Evolutionary conservation across 2,113 vertebrate species (phyloP).

Genomic region (Galemys pyrenaicus): DNA sequence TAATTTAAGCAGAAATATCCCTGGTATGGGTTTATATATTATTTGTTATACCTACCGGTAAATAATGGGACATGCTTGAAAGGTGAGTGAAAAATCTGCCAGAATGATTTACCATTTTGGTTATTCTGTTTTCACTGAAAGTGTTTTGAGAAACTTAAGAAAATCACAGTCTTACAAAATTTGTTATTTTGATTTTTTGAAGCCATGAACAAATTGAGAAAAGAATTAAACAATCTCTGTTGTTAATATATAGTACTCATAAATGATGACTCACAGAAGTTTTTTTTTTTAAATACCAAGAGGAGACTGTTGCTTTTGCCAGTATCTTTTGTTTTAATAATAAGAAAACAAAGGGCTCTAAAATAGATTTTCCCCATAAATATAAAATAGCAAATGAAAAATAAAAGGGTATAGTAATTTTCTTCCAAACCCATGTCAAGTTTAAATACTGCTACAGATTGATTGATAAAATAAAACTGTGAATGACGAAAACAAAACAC

Average conservation of each 20-base stretch:
- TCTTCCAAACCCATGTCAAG: neutral
- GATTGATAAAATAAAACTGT: neutral
- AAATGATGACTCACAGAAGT: neutral
- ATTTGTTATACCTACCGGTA: neutral
- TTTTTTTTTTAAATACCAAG: constrained; percentile 32
- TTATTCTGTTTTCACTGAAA: neutral
- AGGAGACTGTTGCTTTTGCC: constrained; percentile 20
- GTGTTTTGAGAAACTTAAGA: constrained; percentile 34
- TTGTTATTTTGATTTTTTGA: constrained; percentile 1
- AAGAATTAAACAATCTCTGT: neutral
- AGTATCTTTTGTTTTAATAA: neutral
- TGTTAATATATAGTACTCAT: neutral
- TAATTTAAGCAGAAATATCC: neutral
- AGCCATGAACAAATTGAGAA: neutral
- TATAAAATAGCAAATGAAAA: neutral
- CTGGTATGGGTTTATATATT: neutral
- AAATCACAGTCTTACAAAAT: neutral
- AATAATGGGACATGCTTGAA: neutral
- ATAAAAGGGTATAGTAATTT: neutral
- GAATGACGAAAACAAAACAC: constrained; percentile 19
- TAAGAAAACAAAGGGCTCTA: neutral
- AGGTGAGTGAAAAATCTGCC: neutral
- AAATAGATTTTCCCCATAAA: neutral
- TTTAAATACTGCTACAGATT: constrained; percentile 12
- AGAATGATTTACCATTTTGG: neutral